A percentile compares a stretch with the other conserved stretches of the same genome.
Evolutionary conservation across 2,113 vertebrate genomes (phyloP).

Genomic region (Cyprinodon brontotheroides): DNA sequence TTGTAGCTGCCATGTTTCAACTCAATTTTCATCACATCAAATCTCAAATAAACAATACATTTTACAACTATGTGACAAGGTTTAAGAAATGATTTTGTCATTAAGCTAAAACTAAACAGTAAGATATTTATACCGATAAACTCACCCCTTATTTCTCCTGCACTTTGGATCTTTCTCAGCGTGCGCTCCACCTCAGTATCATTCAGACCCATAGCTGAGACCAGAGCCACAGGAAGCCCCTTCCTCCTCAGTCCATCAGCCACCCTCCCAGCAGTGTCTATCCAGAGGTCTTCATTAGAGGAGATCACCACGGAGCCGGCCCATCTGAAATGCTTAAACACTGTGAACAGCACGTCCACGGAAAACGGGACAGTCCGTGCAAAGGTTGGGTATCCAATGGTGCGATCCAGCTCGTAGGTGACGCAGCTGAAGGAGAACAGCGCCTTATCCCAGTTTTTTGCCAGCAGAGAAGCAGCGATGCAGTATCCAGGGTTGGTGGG

Average conservation of each 20-base stretch:
- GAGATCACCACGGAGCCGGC: slow-evolving; percentile 87
- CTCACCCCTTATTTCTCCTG: slow-evolving; percentile 85
- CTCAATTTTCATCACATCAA: background rate
- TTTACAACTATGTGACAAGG: background rate
- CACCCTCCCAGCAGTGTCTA: slow-evolving; percentile 82
- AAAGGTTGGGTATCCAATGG: slow-evolving; percentile 78
- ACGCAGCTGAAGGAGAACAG: slow-evolving; percentile 89
- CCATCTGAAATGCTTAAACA: slow-evolving; percentile 90
- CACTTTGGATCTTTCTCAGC: slow-evolving; percentile 78
- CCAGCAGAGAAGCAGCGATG: slow-evolving; percentile 81
- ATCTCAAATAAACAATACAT: background rate
- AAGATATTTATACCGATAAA: background rate
- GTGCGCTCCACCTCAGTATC: slow-evolving; percentile 77
- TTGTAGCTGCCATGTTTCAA: no score
- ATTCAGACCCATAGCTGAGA: slow-evolving; percentile 78
- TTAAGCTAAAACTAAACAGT: background rate
- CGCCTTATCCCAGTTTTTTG: slow-evolving; percentile 87
- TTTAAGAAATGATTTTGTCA: background rate
- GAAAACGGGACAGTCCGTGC: slow-evolving; percentile 82
- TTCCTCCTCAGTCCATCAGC: slow-evolving; percentile 79
- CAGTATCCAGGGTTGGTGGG: slow-evolving; percentile 90
- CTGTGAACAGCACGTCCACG: slow-evolving; percentile 77
- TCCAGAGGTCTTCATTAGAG: slow-evolving; percentile 88
- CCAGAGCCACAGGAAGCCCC: slow-evolving; percentile 83
- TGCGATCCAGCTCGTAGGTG: slow-evolving; percentile 83